Evolutionary conservation across 2,797 vertebrate species (phyloP).

Genomic region (Coracias cyanogaster): DNA sequence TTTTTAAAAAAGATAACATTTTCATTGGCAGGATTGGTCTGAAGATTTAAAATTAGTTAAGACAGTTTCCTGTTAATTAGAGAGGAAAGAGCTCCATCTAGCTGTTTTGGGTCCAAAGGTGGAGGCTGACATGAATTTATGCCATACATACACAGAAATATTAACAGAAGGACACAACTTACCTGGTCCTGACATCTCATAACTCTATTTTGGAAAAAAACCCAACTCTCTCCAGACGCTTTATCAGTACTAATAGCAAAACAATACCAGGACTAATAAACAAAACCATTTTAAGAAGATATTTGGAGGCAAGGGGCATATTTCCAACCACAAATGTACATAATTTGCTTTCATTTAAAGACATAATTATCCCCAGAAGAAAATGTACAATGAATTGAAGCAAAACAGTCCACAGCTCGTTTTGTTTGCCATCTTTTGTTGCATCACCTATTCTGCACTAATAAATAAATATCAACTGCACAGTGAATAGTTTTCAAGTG

Average conservation of each 20-base stretch:
- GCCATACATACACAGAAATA: neutral
- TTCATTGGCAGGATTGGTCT: neutral
- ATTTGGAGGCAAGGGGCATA: neutral
- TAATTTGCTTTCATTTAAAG: constrained; percentile 43
- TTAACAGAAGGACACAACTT: neutral
- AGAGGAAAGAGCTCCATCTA: constrained; percentile 65
- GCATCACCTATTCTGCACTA: constrained; percentile 36
- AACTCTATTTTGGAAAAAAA: neutral
- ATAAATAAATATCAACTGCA: constrained; percentile 35
- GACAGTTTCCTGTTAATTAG: constrained; percentile 8
- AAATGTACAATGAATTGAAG: constrained; percentile 29
- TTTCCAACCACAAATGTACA: constrained; percentile 28
- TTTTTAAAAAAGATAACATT: neutral
- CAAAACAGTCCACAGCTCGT: neutral
- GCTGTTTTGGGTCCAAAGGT: constrained; percentile 35
- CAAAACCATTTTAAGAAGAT: neutral
- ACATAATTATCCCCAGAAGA: constrained; percentile 46
- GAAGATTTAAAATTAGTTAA: neutral
- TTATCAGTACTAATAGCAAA: neutral
- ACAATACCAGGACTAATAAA: neutral
- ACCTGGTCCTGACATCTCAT: neutral
- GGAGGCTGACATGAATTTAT: neutral
- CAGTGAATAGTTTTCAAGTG: constrained; percentile 25
- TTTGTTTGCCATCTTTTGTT: constrained; percentile 2
- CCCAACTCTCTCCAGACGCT: neutral